A percentile compares a stretch with the other conserved stretches of the same genome.
Evolutionary conservation across 2,797 vertebrate genomes (phyloP).

Genomic region (Synanceia verrucosa): DNA sequence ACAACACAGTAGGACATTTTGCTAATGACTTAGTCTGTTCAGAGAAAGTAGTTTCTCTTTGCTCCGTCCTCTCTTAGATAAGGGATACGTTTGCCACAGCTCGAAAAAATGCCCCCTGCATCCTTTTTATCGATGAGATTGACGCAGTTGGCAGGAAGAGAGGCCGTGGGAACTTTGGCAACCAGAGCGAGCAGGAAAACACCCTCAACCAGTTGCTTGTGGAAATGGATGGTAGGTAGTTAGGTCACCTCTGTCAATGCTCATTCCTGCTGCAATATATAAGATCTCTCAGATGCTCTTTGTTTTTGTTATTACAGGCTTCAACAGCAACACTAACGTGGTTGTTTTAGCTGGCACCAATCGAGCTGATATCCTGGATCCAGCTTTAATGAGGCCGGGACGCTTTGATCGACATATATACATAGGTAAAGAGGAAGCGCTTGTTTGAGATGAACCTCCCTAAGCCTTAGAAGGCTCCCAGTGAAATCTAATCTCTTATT

Average conservation of each 20-base stretch:
- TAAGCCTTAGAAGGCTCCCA: too few relatives aligned
- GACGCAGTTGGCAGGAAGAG: slow-evolving; percentile 86
- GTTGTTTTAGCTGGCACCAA: slow-evolving; percentile 86
- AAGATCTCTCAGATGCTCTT: neutral
- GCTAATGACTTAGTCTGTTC: too few relatives aligned
- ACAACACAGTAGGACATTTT: too few relatives aligned
- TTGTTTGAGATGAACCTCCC: neutral
- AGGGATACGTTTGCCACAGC: slow-evolving; percentile 84
- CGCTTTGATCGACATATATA: slow-evolving; percentile 86
- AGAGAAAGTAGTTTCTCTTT: too few relatives aligned
- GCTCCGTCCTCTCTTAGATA: slow-evolving; percentile 66
- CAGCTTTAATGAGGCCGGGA: slow-evolving; percentile 83
- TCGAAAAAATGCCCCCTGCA: slow-evolving; percentile 85
- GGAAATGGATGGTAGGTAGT: slow-evolving; percentile 84
- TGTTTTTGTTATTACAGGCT: slow-evolving; percentile 71
- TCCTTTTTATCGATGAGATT: slow-evolving; percentile 89
- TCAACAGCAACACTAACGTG: slow-evolving; percentile 83
- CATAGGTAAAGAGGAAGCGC: slow-evolving; percentile 72
- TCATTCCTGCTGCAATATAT: neutral
- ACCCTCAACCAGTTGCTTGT: slow-evolving; percentile 87
- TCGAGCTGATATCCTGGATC: slow-evolving; percentile 82
- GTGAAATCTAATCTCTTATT: too few relatives aligned
- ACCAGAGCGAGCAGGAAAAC: slow-evolving; percentile 86
- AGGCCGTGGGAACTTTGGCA: slow-evolving; percentile 75
- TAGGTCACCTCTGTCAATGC: neutral